Evolutionary conservation across 2,113 vertebrate genomes (phyloP).

Genomic region (Seriola dumerili): DNA sequence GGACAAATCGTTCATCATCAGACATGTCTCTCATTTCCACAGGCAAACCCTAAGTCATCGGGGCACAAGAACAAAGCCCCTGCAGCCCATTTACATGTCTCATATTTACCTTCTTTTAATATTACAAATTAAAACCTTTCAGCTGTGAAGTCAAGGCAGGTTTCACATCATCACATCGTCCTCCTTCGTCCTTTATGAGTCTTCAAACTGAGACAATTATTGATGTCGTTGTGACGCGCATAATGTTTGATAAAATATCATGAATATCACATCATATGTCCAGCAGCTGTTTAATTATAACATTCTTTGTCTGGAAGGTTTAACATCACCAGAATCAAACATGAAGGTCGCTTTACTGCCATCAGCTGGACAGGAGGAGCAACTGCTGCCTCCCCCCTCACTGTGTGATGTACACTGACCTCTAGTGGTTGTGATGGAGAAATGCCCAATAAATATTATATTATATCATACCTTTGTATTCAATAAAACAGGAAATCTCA

Average conservation of each 20-base stretch:
- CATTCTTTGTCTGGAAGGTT: constrained; percentile 32
- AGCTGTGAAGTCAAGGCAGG: constrained; percentile 1
- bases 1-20: neutral
- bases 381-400: neutral
- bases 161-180: constrained; percentile 7
- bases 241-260: neutral
- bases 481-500: too few relatives aligned
- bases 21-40: neutral
- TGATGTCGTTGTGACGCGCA: neutral
- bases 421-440: constrained; percentile 3
- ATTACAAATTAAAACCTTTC: neutral
- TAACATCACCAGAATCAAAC: neutral
- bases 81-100: neutral
- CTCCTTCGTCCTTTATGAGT: neutral
- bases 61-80: constrained; percentile 3
- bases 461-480: too few relatives aligned
- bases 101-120: constrained; percentile 16
- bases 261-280: neutral
- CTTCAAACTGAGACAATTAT: neutral
- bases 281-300: constrained; percentile 11
- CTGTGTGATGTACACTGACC: neutral
- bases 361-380: constrained; percentile 23
- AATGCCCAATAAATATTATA: neutral
- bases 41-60: neutral
- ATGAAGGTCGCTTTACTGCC: constrained; percentile 6